Base-by-base conservation (phyloP, 2,888 invertebrate species). In the Caenorhabditis sp. region DNA sequence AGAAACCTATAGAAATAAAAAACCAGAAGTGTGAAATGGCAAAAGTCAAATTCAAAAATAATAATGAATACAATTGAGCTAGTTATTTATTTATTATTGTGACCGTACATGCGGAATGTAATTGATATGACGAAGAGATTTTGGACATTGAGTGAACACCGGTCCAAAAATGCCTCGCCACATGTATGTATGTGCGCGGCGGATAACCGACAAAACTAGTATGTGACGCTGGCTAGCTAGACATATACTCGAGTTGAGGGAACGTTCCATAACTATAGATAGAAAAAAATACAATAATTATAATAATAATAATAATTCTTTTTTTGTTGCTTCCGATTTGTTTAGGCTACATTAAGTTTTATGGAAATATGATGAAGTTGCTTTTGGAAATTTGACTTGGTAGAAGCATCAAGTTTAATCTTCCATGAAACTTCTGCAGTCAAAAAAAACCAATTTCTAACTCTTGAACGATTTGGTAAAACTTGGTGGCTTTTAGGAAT, bases 81-180 rank as follows among this genome's bases (percentile, higher is more conserved):
- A 50, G 50, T n/a, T 20, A 50, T n/a, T n/a, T 50, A n/a, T 50
- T n/a, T 50, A 17, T 50, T n/a, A n/a, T 23, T 53, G 56, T 26
- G 26, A 26, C 26, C 26, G 26, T 26, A 56, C 17, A 56, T 14
- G 60, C 23, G 67, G 59, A 72, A 61, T 64, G 72, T 72, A 72
- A 72, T 72, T 72, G 72, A 72, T 72, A 72, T 72, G 72, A 67
- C 64, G 67, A 67, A 43, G 43, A 43, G 17, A 43, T 43, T 43
- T 43, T 14, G 14, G 43, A 43, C 43, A 17, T 56, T 27, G 56
- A 8, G 20, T 59, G 53, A 17, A 26, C 54, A 56, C 62, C 66
- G 59, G 65, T 66, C 62, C 59, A 59, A 70, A 66, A 70, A 70
- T 66, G 66, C 66, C 66, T 70, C 63, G 59, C 70, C 57, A 62